Percentiles rank a stretch among this genome's conserved stretches.
phyloP scores from a whole-genome alignment of 2,797 vertebrate species.

The Sebastes aleutianus region DNA sequence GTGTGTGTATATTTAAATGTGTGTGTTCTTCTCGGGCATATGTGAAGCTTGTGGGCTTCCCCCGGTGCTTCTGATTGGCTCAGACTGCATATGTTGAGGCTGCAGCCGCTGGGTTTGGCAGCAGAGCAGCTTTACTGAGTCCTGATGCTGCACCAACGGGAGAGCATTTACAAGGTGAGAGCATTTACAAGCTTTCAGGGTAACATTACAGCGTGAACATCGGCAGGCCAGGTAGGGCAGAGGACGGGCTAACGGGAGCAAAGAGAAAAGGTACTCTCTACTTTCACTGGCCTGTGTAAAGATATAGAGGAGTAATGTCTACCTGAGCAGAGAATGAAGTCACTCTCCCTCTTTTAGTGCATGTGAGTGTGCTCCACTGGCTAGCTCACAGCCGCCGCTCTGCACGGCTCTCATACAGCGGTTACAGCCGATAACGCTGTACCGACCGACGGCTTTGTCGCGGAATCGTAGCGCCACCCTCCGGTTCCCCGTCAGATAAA shows the following conservation, averaged over 20 bases:
- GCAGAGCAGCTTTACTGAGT: not conserved
- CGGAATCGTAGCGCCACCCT: no score
- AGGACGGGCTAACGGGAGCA: not conserved
- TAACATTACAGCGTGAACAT: not conserved
- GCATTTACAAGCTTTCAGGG: slow-evolving; percentile 2
- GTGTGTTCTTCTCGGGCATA: slow-evolving; percentile 12
- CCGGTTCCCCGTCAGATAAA: no score
- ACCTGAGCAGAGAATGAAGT: no score
- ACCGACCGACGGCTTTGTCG: fast-evolving
- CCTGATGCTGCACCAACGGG: not conserved
- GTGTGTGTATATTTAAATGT: not conserved
- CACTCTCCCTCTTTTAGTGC: no score
- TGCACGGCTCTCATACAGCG: no score
- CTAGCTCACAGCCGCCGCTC: no score
- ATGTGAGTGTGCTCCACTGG: no score
- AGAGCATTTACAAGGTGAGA: slow-evolving; percentile 3
- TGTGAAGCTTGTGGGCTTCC: slow-evolving; percentile 16
- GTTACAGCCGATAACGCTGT: no score
- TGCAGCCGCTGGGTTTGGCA: slow-evolving; percentile 28
- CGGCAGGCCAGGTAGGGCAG: not conserved
- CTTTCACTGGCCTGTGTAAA: not conserved
- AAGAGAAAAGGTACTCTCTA: not conserved
- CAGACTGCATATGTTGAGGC: not conserved
- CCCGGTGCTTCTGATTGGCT: slow-evolving; percentile 3
- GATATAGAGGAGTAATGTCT: no score